Percentiles rank a stretch among this genome's conserved stretches.
These are phyloP conservation scores for Melitaea cinxia DNA, from an alignment of 1,140 invertebrate genomes.

Conservation along the genomic window DNA sequence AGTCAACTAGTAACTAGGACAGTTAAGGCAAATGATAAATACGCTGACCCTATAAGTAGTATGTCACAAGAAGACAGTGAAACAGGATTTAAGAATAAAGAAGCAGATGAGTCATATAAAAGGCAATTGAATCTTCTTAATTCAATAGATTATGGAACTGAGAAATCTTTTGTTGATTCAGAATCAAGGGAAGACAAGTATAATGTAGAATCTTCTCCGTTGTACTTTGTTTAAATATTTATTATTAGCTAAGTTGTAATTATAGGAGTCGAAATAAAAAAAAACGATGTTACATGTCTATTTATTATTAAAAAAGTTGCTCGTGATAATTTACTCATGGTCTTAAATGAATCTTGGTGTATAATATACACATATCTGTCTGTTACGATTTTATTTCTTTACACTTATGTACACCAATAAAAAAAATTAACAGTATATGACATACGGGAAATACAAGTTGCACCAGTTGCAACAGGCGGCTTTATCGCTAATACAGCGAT, in stretches of 20 bases:
- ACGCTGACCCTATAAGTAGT: constrained; percentile 42
- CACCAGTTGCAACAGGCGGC: neutral
- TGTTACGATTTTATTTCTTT: too few relatives aligned
- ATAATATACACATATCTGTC: too few relatives aligned
- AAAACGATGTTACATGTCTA: neutral
- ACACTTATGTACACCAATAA: too few relatives aligned
- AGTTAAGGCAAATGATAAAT: constrained; percentile 33
- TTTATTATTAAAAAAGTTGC: too few relatives aligned
- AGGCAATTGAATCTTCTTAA: constrained; percentile 56
- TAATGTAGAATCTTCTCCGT: constrained; percentile 28
- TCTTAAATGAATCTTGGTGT: too few relatives aligned
- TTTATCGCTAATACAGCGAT: neutral
- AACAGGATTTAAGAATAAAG: constrained; percentile 22
- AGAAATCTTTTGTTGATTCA: constrained; percentile 45
- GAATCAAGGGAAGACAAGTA: constrained; percentile 57
- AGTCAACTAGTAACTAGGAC: constrained; percentile 13
- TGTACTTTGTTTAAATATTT: constrained; percentile 17
- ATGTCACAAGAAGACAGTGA: constrained; percentile 44
- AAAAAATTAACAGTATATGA: too few relatives aligned
- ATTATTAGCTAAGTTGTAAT: neutral
- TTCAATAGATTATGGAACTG: constrained; percentile 56
- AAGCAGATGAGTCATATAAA: constrained; percentile 41
- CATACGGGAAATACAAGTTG: too few relatives aligned
- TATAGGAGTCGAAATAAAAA: neutral
- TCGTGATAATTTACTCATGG: too few relatives aligned